Base-by-base conservation (phyloP, 2,888 invertebrate genomes). In the Lithophane semibrunnea region DNA sequence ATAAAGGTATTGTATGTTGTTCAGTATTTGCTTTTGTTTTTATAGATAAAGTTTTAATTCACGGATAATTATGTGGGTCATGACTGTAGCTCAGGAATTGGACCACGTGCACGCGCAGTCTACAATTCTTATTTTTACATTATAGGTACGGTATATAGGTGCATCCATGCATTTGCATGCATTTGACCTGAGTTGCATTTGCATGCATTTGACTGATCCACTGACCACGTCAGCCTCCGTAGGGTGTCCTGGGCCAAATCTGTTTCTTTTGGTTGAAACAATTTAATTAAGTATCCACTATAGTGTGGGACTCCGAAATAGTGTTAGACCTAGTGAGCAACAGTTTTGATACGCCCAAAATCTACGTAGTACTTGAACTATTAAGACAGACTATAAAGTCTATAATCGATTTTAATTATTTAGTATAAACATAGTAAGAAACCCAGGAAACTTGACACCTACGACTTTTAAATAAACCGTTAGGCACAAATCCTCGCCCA, bases 381-480 rank as follows among this genome's bases (percentile, higher is more conserved):
- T 16, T 54, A 44, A 49, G 18, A 24, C 18, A 24, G 21, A 21
- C 37, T 52, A 37, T 42, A 13, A 47, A 54, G 10, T 80, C 63
- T 63, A 47, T 77, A 54, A 24, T 16, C 1, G 1, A 3, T 47
- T 49, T 56, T 74, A 81, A 80, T 74, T 81, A 81, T 74, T 56
- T 54, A 63, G 37, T 54, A 42, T 47, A 54, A 61, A 80, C 21
- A 54, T 44, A n/a, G 42, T 56, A 64, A 49, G 63, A 63, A 80
- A 84, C 70, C 64, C 74, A 86, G 83, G 83, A 83, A 78, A 86
- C 70, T 54, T 42, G 49, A 68, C 70, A 68, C 85, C 85, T 73
- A 86, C 73, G 69, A 70, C 79, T 73, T 72, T 68, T 44, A 66
- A 72, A 76, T 80, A 70, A 60, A 79, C 73, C 66, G 69, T 70